Conservation (phyloP, 2,888 invertebrate genomes). For the Laothoe populi region DNA sequence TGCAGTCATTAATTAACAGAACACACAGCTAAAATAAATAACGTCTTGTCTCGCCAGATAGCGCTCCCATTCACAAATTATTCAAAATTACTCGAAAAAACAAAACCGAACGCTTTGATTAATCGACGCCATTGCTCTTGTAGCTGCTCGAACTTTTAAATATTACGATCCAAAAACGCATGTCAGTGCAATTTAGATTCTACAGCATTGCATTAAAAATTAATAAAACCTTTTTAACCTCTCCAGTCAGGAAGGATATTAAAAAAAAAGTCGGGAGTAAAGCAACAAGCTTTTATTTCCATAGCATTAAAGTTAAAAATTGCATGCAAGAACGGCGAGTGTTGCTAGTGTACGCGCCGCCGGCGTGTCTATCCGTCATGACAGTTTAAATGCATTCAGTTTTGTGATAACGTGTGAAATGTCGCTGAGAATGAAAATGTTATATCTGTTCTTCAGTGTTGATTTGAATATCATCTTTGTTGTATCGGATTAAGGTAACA, state of each 20-base stretch:
- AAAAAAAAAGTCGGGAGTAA: too few species aligned
- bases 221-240: constrained; percentile 34
- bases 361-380: too few species aligned
- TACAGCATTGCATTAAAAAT: constrained; percentile 35
- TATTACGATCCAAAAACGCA: constrained; percentile 28
- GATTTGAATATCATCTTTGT: constrained; percentile 39
- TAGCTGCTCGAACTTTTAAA: constrained; percentile 47
- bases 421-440: constrained; percentile 42
- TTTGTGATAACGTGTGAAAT: constrained; percentile 54
- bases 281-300: too few species aligned
- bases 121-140: constrained; percentile 61
- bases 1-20: constrained; percentile 65
- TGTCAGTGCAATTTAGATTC: constrained; percentile 36
- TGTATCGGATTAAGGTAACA: constrained; percentile 33
- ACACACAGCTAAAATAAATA: constrained; percentile 65
- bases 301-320: too few species aligned
- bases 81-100: constrained; percentile 69
- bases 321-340: too few species aligned
- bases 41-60: constrained; percentile 57
- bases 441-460: constrained; percentile 27
- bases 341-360: too few species aligned
- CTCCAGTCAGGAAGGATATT: too few species aligned
- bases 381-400: constrained; percentile 40
- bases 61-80: constrained; percentile 72
- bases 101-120: constrained; percentile 62